Evolutionary conservation across 2,797 vertebrate genomes (phyloP), one percentile per base, ranked within the genome.

Genomic region (Lerista edwardsae): DNA sequence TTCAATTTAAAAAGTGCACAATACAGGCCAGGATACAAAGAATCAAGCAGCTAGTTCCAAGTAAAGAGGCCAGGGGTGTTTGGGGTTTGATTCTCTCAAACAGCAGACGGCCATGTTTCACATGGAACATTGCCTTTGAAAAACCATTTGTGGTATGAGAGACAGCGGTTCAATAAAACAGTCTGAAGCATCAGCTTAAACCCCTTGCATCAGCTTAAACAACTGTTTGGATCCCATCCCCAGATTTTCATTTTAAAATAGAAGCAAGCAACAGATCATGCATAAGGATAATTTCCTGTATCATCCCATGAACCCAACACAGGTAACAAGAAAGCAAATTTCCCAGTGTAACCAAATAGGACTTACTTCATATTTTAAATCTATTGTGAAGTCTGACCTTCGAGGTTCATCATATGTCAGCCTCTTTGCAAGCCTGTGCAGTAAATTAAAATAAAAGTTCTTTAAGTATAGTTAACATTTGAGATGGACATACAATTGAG

Each of bases 351-450:
- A 51, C 47, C 47, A 51, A 51, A 51, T n/a, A 73, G 4, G 57
- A 85, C 97, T 92, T 94, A 99, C 98, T 98, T 99, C 98, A 77
- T 99, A 98, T 92, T 99, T 99, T 92, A 99, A 96, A 95, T 99
- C 98, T 93, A 99, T 99, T 25, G 98, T 99, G 87, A 99, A 99
- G 95, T 99, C 98, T 27, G 98, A 99, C 88, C 97, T 99, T 39
- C 97, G 97, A 44, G 98, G 97, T 87, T 99, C 97, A 0, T 97
- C 97, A 0, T 97, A 96, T 94, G 93, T 97, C 92, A 99, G 93
- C 92, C 96, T 98, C 87, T 95, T 95, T 80, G 97, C 95, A 86
- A 99, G 98, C 93, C 98, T 99, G 78, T 84, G 94, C 91, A 91
- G 91, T 87, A 92, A 91, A 91, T 83, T 31, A 92, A 68, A 84